Evolutionary conservation across 2,797 vertebrate genomes (phyloP).

Genomic region (Pelochelys cantorii): DNA sequence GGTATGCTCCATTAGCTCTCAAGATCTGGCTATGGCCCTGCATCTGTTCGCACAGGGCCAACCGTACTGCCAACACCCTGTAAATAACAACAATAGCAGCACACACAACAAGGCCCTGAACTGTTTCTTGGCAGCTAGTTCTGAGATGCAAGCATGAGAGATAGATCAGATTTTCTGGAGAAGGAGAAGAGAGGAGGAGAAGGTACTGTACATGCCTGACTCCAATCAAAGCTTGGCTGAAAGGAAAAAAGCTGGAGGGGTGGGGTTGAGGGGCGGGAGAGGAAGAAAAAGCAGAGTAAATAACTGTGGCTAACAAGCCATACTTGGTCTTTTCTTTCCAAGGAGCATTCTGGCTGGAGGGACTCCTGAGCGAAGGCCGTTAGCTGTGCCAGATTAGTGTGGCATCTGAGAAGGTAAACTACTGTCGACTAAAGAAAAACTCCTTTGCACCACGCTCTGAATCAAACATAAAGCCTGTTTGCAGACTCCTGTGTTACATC

Average conservation of each 20-base stretch:
- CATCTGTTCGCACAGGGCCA: background rate
- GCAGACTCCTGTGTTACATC: background rate
- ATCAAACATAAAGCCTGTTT: background rate
- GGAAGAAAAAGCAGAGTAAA: background rate
- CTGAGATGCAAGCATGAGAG: background rate
- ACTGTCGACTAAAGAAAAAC: background rate
- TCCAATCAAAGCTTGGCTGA: slow-evolving; percentile 1
- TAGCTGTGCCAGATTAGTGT: background rate
- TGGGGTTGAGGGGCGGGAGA: fast-evolving
- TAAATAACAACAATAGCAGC: background rate
- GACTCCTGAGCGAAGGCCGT: background rate
- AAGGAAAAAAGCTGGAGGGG: background rate
- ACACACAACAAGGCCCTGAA: fast-evolving
- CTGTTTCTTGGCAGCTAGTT: background rate
- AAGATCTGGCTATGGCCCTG: background rate
- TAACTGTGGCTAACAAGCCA: slow-evolving; percentile 2
- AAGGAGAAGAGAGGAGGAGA: background rate
- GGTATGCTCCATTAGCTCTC: background rate
- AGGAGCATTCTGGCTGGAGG: slow-evolving; percentile 18
- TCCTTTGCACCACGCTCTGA: background rate
- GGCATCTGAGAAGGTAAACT: background rate
- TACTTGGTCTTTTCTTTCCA: background rate
- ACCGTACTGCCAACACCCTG: background rate
- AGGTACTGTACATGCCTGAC: background rate
- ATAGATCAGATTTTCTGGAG: background rate